A percentile compares a stretch with the other conserved stretches of the same genome.
phyloP scores from a whole-genome alignment of 2,113 vertebrate genomes.

The Leptocoma aspasia region DNA sequence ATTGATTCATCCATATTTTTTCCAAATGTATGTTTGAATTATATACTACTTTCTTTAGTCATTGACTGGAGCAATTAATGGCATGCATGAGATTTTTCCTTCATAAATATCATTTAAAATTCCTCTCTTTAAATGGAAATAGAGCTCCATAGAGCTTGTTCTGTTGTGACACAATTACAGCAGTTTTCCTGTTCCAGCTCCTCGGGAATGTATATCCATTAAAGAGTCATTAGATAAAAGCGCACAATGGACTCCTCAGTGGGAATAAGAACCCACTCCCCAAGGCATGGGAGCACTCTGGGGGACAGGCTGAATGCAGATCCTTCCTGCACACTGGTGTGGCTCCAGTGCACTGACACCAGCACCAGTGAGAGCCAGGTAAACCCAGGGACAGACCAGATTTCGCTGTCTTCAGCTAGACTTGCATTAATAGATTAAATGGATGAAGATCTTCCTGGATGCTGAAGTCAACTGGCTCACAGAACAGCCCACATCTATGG shows the following conservation, averaged over 20 bases:
- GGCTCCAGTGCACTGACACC: background rate
- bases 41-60: background rate
- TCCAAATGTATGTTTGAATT: background rate
- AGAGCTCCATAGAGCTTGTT: background rate
- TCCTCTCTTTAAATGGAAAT: background rate
- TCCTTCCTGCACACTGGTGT: background rate
- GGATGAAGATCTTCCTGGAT: background rate
- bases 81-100: background rate
- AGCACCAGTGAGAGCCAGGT: background rate
- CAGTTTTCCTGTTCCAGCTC: background rate
- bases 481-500: background rate
- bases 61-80: background rate
- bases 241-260: rapidly evolving
- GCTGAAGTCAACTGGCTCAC: background rate
- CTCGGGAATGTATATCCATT: background rate
- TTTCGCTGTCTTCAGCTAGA: background rate
- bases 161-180: background rate
- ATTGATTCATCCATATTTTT: background rate
- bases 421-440: background rate
- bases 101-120: constrained; percentile 31
- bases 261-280: background rate
- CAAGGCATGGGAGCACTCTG: background rate
- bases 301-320: background rate
- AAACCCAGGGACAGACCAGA: background rate
- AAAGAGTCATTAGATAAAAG: background rate